Base-by-base conservation (phyloP, 2,113 vertebrate genomes). In the Solea senegalensis region DNA sequence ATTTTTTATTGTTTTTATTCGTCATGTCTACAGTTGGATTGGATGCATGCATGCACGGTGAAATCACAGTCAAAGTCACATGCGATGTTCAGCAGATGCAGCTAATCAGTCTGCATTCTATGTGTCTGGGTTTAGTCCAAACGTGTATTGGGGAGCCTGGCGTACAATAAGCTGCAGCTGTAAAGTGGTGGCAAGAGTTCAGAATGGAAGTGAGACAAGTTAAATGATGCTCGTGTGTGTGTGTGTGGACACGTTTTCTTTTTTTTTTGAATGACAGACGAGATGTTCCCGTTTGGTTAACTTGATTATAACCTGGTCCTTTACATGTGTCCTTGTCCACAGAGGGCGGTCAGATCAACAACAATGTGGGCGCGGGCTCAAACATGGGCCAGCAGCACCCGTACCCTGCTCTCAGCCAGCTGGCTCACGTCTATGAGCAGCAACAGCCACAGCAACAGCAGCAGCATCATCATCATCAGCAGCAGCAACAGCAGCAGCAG, bases 321-420 rank as follows among this genome's bases (percentile, higher is more conserved):
- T 55, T 40, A 72, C 54, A 0, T 75, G 53, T 83, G 65, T 88
- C 46, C 27, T 90, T 86, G 52, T 46, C 63, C 73, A 45, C 93
- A 99, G 97, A 98, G 72, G 70, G 94, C 13, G 84, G 95, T 57
- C 96, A 97, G 94, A 96, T 98, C 90, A 98, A 97, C 92, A 99
- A 95, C 92, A 97, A 96, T 0, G 81, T 94, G 58, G 93, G 92
- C 46, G 89, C 92, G 34, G 94, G 94, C 55, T 92, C 96, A 64
- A 94, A 95, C 88, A 93, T 98, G 94, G 92, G 92, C 72, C 96
- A 96, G 76, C 95, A 96, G 7, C 96, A 97, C 54, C 96, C 96
- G 0, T 98, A 97, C 65, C 96, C 97, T 41, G 95, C 90, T 68
- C 93, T 98, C 89, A 94, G 94, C 72, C 98, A 98, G 93, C 94